These are phyloP conservation scores for Chaunax sp. DNA, from an alignment of 2,797 vertebrate species.

Conservation along the genomic window DNA sequence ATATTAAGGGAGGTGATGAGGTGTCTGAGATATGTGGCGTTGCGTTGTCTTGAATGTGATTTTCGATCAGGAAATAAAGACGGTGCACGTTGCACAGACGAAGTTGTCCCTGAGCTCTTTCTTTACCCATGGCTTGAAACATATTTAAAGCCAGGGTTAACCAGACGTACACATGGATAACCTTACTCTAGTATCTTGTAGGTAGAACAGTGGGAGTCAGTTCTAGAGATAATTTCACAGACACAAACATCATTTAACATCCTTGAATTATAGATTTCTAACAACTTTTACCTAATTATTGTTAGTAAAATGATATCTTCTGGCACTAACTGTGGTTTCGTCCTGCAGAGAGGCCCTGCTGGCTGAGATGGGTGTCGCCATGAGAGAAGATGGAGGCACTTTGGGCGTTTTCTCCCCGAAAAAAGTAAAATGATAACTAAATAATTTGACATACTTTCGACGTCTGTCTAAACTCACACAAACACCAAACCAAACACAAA, in stretches of 20 bases:
- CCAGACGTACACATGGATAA: too few species aligned
- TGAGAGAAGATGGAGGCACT: slow-evolving; percentile 98
- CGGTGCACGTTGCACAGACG: too few species aligned
- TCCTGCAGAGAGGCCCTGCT: slow-evolving; percentile 92
- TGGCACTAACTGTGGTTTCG: slow-evolving; percentile 1
- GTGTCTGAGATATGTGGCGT: too few species aligned
- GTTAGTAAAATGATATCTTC: neutral
- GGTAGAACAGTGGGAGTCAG: too few species aligned
- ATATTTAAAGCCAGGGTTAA: too few species aligned
- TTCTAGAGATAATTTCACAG: too few species aligned
- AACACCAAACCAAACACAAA: neutral
- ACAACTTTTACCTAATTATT: neutral
- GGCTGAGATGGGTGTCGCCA: slow-evolving; percentile 99
- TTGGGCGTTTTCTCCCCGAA: slow-evolving; percentile 98
- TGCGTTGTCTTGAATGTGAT: too few species aligned
- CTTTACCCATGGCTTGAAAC: too few species aligned
- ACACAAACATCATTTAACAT: neutral
- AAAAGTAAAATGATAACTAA: slow-evolving; percentile 87
- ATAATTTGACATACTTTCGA: neutral
- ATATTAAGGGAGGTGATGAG: too few species aligned
- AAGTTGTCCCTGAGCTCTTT: too few species aligned
- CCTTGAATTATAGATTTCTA: neutral
- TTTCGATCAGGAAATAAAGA: too few species aligned
- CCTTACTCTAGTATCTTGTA: too few species aligned
- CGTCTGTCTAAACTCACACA: neutral